These are phyloP conservation scores for Blastobasis lacticolella DNA, from an alignment of 2,888 invertebrate species.

Conservation along the genomic window DNA sequence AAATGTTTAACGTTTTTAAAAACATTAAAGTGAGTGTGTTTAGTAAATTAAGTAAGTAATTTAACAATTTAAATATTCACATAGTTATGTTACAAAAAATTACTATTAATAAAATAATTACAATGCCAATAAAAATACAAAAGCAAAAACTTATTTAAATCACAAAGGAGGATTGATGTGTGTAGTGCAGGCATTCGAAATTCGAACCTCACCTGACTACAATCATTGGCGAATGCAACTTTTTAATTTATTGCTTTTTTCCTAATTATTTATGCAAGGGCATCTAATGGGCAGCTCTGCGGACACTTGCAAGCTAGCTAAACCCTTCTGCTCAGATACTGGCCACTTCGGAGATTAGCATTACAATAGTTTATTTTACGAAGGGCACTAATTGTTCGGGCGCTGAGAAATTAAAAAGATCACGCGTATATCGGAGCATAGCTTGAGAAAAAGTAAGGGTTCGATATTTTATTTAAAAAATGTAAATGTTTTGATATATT, in stretches of 20 bases:
- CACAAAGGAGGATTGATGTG: no score
- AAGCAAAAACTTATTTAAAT: no score
- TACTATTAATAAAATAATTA: no score
- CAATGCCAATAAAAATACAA: no score
- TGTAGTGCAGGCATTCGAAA: no score
- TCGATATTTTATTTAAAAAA: background rate
- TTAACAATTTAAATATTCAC: no score
- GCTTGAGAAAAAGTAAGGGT: background rate
- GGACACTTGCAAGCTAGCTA: slow-evolving; percentile 43
- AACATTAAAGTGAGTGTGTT: no score
- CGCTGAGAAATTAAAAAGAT: slow-evolving; percentile 1
- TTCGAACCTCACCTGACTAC: background rate
- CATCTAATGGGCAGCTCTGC: slow-evolving; percentile 47
- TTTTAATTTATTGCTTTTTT: slow-evolving; percentile 14
- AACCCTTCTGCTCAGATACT: slow-evolving; percentile 28
- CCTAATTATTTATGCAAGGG: slow-evolving; percentile 60
- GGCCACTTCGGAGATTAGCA: slow-evolving; percentile 36
- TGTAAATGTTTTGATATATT: background rate
- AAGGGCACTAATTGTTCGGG: slow-evolving; percentile 44
- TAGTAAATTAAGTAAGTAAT: no score
- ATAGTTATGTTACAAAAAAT: no score
- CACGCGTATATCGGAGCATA: background rate
- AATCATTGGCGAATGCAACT: slow-evolving; percentile 11
- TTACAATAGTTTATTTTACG: slow-evolving; percentile 38
- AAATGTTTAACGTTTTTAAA: no score